These are phyloP conservation scores for silkworm (Bombyx mori) DNA, from an alignment of 1,140 invertebrate genomes.

Conservation along the genomic window ASM3026992v2 NC_085119.1:14011001-14011500, in stretches of 20 bases:
- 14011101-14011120: conserved; percentile 76
- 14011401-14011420: conserved; percentile 9
- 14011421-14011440: conserved; percentile 66
- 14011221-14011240: conserved; percentile 79
- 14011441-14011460: conserved; percentile 67
- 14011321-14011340: not conserved
- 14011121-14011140: conserved; percentile 78
- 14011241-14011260: conserved; percentile 35
- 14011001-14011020: conserved; percentile 85
- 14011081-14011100: conserved; percentile 80
- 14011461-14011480: conserved; percentile 60
- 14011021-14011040: conserved; percentile 91
- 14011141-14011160: conserved; percentile 86
- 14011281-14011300: not conserved
- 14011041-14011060: conserved; percentile 76
- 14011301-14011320: not conserved
- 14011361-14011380: not conserved
- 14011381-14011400: conserved; percentile 1
- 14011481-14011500: conserved; percentile 40
- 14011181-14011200: conserved; percentile 74
- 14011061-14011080: conserved; percentile 79
- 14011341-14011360: not conserved
- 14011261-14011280: not conserved
- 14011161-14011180: conserved; percentile 85
- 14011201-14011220: conserved; percentile 88